Conservation (phyloP, 1,140 invertebrate genomes). For the Anthonomus grandis region DNA sequence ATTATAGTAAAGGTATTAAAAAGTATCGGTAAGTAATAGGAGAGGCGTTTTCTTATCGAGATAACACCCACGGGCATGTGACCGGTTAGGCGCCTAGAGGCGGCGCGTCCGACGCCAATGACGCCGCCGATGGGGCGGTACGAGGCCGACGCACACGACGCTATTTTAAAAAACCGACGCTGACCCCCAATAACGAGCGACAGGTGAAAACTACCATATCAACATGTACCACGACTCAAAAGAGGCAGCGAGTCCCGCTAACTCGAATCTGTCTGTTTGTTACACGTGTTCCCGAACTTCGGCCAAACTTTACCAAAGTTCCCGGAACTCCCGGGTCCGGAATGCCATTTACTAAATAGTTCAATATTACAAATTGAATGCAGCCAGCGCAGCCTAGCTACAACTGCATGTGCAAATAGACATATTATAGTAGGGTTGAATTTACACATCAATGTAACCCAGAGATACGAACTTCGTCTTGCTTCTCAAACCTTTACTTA, state of each 20-base stretch:
- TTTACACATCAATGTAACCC: slow-evolving; percentile 13
- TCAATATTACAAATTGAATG: slow-evolving; percentile 29
- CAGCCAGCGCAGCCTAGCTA: slow-evolving; percentile 13
- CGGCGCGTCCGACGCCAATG: slow-evolving; percentile 45
- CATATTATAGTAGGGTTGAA: slow-evolving; percentile 1
- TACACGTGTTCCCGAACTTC: slow-evolving; percentile 28
- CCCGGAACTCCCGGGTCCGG: slow-evolving; percentile 20
- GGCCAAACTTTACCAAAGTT: slow-evolving; percentile 20
- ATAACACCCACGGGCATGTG: slow-evolving; percentile 39
- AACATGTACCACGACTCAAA: slow-evolving; percentile 28
- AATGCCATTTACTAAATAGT: slow-evolving; percentile 30
- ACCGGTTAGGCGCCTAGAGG: slow-evolving; percentile 37
- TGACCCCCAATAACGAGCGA: slow-evolving; percentile 34
- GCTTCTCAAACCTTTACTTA: too few relatives aligned
- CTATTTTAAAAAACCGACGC: slow-evolving; percentile 37
- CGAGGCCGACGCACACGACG: slow-evolving; percentile 39
- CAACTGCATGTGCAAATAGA: slow-evolving; percentile 21
- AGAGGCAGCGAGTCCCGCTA: slow-evolving; percentile 25
- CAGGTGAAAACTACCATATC: slow-evolving; percentile 38
- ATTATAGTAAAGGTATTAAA: slow-evolving; percentile 29
- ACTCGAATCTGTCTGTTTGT: slow-evolving; percentile 24
- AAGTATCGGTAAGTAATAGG: slow-evolving; percentile 33
- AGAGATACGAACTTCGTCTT: neutral
- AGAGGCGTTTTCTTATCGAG: slow-evolving; percentile 39
- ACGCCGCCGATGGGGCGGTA: slow-evolving; percentile 35